Evolutionary conservation across 1,140 invertebrate species (phyloP), one percentile per base, ranked within the genome.

Genomic region (Amphibalanus amphitrite): DNA sequence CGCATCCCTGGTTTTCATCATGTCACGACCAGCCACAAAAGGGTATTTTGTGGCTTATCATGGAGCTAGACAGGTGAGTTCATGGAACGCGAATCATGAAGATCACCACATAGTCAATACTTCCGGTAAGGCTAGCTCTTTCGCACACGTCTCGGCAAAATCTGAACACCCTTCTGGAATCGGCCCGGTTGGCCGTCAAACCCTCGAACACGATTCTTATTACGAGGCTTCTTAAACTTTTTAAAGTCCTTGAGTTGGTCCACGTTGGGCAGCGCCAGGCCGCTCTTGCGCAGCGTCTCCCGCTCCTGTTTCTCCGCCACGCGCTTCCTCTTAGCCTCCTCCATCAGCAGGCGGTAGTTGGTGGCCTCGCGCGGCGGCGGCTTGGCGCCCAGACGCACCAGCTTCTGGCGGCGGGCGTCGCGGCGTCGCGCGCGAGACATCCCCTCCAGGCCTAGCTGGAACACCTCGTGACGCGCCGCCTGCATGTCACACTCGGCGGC

Each of bases 321-420:
- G 8, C 65, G n/a, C 65, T 17, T 26, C 26, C 28, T 10, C 65
- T 67, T 67, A 0, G 28, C 26, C 28, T 26, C 65, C 65, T 67
- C 65, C 65, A 67, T 67, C 65, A 67, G 17, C 65, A 3, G 3
- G 26, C 28, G n/a, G 65, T 67, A 67, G 28, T 67, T 67, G 26
- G n/a, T 67, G 26, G 28, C 65, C 3, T 3, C n/a, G n/a, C 6
- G n/a, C 15, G 65, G 65, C n/a, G 65, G 65, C n/a, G 65, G 65
- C 23, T 67, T 67, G 65, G 65, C 65, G 28, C 65, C 65, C n/a
- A 67, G 65, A n/a, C 28, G n/a, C 26, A 67, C 65, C 65, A 67
- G 28, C 65, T 28, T 26, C 28, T 67, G n/a, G 1, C 8, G 26
- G 65, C 65, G 65, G 28, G 65, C 65, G 26, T 67, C 65, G 26